phyloP scores from a whole-genome alignment of 2,113 vertebrate species.

The Platycercus adscitus region DNA sequence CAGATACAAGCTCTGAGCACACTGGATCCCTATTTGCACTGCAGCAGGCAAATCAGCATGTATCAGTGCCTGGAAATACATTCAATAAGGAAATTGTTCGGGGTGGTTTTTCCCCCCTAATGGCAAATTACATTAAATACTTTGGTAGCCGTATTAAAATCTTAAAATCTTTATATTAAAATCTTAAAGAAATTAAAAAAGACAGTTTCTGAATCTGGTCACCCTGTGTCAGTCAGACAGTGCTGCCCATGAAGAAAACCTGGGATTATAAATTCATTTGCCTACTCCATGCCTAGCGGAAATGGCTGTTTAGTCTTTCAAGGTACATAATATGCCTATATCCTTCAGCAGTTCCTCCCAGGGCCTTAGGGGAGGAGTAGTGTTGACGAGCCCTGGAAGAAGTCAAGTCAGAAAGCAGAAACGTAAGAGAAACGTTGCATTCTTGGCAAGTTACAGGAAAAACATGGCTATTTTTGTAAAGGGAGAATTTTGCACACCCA shows the following conservation, averaged over 20 bases:
- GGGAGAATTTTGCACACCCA: fast-evolving
- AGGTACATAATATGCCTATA: not conserved
- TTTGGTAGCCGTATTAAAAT: not conserved
- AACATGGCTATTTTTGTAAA: not conserved
- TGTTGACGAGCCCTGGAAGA: not conserved
- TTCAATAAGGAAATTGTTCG: not conserved
- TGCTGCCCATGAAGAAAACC: not conserved
- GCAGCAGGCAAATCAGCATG: not conserved
- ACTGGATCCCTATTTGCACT: not conserved
- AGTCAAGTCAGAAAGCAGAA: not conserved
- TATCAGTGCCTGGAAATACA: not conserved
- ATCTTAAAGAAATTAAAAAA: not conserved
- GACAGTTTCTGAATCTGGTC: not conserved
- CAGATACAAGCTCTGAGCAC: not conserved
- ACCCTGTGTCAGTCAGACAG: not conserved
- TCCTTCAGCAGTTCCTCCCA: not conserved
- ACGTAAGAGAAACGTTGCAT: not conserved
- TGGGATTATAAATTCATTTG: not conserved
- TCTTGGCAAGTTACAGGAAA: not conserved
- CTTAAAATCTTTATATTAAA: not conserved
- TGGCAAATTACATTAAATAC: not conserved
- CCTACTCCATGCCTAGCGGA: not conserved
- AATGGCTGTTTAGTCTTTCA: not conserved
- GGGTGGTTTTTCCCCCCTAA: not conserved
- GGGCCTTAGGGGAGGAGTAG: not conserved